Evolutionary conservation across 2,113 vertebrate species (phyloP), one percentile per base, ranked within the genome.

Genomic region (Paralichthys olivaceus): DNA sequence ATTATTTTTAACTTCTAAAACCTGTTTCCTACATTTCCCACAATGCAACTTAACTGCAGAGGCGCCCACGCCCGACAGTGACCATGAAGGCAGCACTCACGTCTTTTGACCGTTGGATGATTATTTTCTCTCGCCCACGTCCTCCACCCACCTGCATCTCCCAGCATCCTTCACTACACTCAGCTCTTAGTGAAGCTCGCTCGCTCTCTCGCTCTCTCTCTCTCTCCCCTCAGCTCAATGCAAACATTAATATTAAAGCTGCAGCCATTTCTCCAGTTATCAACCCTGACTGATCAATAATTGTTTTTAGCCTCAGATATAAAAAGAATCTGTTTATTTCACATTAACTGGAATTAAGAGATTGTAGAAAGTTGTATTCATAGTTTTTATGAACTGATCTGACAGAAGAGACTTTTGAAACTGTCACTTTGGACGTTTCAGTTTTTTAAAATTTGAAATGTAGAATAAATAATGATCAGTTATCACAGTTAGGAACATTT

Each of bases 91-190:
- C 64, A 5, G n/a, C 29, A 22, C 23, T 40, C n/a, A 25, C 1
- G 29, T 59, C 45, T 34, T 28, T n/a, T 20, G 6, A 12, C 9
- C 11, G 37, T 40, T 40, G 37, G 37, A 13, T 11, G 2, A 12
- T 11, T 40, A 11, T 40, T 40, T 40, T 55, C n/a, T n/a, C 54
- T 76, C 74, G 55, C 86, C 83, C 77, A 81, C 72, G 0, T 69
- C 72, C 40, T 74, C 74, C 77, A 55, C 80, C 77, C 67, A 61
- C 79, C 37, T 43, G 29, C 69, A 22, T 54, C 65, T 65, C 74
- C 40, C 75, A 66, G 63, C 64, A 75, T 69, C 68, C 78, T 76
- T 26, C 64, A 40, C 64, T 71, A 15, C 64, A 69, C 25, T 22
- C 55, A 23, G 3, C 75, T 54, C 29, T 7, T 7, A 47, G 68